Conservation (phyloP, 2,113 vertebrate genomes). For the Ciconia maguari region DNA sequence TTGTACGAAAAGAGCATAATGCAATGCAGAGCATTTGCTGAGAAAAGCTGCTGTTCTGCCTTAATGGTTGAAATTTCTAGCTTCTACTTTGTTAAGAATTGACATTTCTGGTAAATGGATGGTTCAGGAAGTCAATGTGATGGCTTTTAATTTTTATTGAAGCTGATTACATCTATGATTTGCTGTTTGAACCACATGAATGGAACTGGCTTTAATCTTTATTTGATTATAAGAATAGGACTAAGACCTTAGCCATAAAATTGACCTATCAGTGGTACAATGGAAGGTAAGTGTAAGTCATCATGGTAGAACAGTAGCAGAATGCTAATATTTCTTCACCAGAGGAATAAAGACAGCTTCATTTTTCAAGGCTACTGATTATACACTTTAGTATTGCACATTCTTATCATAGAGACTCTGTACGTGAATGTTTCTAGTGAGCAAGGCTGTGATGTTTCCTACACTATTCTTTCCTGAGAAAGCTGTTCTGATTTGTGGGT, state of each 20-base stretch:
- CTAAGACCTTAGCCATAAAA: not conserved
- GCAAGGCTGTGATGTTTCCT: not conserved
- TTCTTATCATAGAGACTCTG: not conserved
- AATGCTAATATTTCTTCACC: not conserved
- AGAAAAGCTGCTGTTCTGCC: not conserved
- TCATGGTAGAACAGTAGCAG: not conserved
- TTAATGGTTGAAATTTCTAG: not conserved
- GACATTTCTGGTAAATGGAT: not conserved
- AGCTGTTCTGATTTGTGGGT: not conserved
- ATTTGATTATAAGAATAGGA: not conserved
- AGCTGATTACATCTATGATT: not conserved
- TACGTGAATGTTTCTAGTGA: not conserved
- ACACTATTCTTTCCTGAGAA: not conserved
- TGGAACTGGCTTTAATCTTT: not conserved
- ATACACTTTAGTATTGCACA: not conserved
- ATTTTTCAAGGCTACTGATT: not conserved
- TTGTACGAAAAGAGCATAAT: accelerated
- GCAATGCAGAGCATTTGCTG: not conserved
- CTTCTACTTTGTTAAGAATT: not conserved
- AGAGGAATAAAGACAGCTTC: not conserved
- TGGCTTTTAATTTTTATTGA: not conserved
- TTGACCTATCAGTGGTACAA: not conserved
- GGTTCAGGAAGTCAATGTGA: not conserved
- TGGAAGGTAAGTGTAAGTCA: not conserved
- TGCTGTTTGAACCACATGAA: not conserved